Percentiles rank a stretch among this genome's conserved stretches.
Conservation (phyloP, 2,113 vertebrate genomes). For the Pseudorhombus dupliciocellatus region DNA sequence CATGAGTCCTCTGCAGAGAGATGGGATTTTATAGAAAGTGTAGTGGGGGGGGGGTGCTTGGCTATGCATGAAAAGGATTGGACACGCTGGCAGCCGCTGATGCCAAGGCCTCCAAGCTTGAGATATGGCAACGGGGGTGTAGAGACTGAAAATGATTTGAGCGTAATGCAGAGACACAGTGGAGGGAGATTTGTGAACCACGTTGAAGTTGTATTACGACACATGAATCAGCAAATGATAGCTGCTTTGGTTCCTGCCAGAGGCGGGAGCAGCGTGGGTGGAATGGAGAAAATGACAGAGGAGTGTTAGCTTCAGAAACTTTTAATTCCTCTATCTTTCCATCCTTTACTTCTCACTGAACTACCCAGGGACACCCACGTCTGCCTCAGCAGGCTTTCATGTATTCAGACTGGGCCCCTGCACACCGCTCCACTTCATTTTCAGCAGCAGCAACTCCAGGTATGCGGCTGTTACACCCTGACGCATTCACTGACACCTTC, state of each 20-base stretch:
- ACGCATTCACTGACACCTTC: slow-evolving; percentile 36
- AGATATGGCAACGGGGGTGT: slow-evolving; percentile 58
- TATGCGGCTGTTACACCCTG: slow-evolving; percentile 57
- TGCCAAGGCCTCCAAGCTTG: slow-evolving; percentile 62
- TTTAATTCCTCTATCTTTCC: slow-evolving; percentile 4
- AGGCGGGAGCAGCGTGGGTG: too few species aligned
- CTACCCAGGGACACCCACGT: neutral
- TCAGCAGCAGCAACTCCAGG: slow-evolving; percentile 41
- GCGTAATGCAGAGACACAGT: slow-evolving; percentile 13
- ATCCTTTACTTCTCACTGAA: too few species aligned
- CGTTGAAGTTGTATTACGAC: neutral
- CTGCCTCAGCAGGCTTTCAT: slow-evolving; percentile 9
- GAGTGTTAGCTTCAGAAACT: neutral
- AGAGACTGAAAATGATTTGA: slow-evolving; percentile 33
- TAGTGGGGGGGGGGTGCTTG: slow-evolving; percentile 50
- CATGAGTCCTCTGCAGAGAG: slow-evolving; percentile 52
- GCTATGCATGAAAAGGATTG: slow-evolving; percentile 72
- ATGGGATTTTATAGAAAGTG: slow-evolving; percentile 71
- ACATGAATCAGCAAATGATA: neutral
- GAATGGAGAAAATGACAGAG: neutral
- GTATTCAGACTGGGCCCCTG: slow-evolving; percentile 11
- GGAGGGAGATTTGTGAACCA: neutral
- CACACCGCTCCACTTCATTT: slow-evolving; percentile 42
- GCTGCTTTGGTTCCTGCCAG: too few species aligned
- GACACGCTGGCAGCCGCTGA: slow-evolving; percentile 52